phyloP scores from a whole-genome alignment of 1,140 invertebrate species.

The Heliconius hermathena region DNA sequence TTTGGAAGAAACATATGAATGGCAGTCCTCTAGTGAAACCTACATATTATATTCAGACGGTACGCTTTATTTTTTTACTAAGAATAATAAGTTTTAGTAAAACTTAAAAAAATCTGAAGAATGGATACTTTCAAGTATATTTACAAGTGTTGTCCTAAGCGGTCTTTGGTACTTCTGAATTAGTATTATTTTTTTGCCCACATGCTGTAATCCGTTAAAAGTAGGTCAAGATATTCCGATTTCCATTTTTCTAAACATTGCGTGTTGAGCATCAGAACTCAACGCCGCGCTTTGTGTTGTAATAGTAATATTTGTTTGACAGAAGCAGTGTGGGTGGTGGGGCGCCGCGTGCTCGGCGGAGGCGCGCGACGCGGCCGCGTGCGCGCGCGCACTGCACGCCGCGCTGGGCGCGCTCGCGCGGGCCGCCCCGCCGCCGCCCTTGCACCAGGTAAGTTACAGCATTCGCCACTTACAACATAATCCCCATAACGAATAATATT shows the following conservation, averaged over 20 bases:
- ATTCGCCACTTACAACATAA: not conserved
- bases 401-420: constrained; percentile 42
- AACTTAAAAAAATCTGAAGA: not conserved
- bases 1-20: constrained; percentile 73
- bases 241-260: too few relatives aligned
- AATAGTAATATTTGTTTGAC: not conserved
- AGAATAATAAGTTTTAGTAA: not conserved
- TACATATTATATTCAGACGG: constrained; percentile 55
- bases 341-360: constrained; percentile 53
- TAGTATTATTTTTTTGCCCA: too few relatives aligned
- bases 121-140: not conserved
- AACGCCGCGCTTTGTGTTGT: too few relatives aligned
- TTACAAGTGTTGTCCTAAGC: too few relatives aligned
- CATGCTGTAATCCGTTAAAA: too few relatives aligned
- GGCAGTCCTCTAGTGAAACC: constrained; percentile 65
- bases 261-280: too few relatives aligned
- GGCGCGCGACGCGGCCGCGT: constrained; percentile 48
- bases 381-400: constrained; percentile 48
- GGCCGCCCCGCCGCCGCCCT: constrained; percentile 17
- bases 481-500: too few relatives aligned
- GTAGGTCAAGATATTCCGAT: too few relatives aligned
- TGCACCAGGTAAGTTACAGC: constrained; percentile 41
- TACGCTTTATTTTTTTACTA: constrained; percentile 25
- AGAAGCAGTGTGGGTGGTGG: constrained; percentile 59
- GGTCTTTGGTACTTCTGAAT: too few relatives aligned